These are phyloP conservation scores for Tipula lateralis DNA, from an alignment of 2,888 invertebrate genomes.

Conservation along the genomic window DNA sequence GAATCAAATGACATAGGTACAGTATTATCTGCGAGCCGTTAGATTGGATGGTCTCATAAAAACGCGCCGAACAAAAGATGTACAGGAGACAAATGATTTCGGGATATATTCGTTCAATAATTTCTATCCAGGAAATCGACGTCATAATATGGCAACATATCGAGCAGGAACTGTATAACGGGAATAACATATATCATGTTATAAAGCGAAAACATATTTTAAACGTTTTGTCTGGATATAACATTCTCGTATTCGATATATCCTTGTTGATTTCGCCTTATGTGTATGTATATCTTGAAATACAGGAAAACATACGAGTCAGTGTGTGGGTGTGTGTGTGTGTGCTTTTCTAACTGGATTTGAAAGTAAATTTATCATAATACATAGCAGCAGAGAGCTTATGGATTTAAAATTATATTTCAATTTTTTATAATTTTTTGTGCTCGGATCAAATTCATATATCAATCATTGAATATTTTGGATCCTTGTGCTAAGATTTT, in stretches of 20 bases:
- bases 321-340: not conserved
- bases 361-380: constrained; percentile 11
- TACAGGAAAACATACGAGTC: not conserved
- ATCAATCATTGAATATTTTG: constrained; percentile 12
- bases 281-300: not conserved
- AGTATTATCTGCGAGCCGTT: not conserved
- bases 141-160: not conserved
- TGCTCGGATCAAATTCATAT: not conserved
- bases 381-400: not conserved
- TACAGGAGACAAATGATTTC: not conserved
- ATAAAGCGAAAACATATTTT: not conserved
- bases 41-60: not conserved
- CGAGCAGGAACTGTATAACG: not conserved
- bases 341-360: not conserved
- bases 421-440: not conserved
- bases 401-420: not conserved
- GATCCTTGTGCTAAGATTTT: not conserved
- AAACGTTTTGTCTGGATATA: constrained; percentile 11
- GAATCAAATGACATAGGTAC: not conserved
- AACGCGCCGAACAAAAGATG: not conserved
- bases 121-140: not conserved
- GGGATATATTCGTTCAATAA: not conserved
- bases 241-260: constrained; percentile 2
- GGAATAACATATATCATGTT: not conserved
- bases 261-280: not conserved